phyloP scores from a whole-genome alignment of 2,797 vertebrate species.

The Myotis planiceps region DNA sequence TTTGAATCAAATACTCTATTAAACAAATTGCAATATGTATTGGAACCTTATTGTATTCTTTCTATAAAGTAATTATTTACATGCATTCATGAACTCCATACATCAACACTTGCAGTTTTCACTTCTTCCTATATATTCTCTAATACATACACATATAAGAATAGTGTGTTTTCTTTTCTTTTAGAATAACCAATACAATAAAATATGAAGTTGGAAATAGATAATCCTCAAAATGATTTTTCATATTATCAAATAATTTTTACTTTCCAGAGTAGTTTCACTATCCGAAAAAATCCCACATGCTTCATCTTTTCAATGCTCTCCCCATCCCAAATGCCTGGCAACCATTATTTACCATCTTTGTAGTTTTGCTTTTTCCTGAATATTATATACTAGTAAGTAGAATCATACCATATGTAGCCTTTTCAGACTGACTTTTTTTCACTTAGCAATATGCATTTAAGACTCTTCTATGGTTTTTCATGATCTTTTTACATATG shows the following conservation, averaged over 20 bases:
- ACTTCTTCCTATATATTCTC: neutral
- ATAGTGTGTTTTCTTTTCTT: neutral
- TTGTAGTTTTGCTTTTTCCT: neutral
- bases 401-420: neutral
- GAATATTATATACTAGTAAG: neutral
- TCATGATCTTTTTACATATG: neutral
- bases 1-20: neutral
- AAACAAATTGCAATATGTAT: neutral
- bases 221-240: neutral
- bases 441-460: neutral
- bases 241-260: neutral
- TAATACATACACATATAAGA: neutral
- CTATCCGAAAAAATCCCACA: neutral
- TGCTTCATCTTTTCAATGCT: neutral
- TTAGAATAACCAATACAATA: slow-evolving; percentile 4
- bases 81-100: neutral
- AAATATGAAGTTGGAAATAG: neutral
- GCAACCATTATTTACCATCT: neutral
- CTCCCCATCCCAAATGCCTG: neutral
- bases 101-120: neutral
- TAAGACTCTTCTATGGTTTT: neutral
- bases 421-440: neutral
- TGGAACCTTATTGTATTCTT: neutral
- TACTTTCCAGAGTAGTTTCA: neutral
- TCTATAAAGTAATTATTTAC: neutral